Percentiles rank a stretch among this genome's conserved stretches.
Evolutionary conservation across 2,113 vertebrate genomes (phyloP).

Genomic region (Camelus bactrianus): DNA sequence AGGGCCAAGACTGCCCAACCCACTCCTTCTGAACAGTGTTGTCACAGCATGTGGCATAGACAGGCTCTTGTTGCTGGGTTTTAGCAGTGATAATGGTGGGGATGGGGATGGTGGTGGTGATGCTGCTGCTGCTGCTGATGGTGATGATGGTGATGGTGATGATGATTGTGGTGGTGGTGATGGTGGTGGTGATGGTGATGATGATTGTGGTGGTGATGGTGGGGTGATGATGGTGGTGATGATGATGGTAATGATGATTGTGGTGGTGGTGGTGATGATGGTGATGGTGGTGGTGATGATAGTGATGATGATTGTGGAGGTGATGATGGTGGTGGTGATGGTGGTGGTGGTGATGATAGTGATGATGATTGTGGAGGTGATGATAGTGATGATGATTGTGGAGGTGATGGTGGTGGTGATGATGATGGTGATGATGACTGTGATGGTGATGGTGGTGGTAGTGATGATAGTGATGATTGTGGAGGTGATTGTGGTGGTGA

Average conservation of each 20-base stretch:
- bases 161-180: background rate
- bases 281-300: rapidly evolving
- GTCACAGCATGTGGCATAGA: background rate
- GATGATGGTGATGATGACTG: rapidly evolving
- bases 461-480: rapidly evolving
- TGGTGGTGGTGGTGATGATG: rapidly evolving
- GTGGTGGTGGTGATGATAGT: rapidly evolving
- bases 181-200: background rate
- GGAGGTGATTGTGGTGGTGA: rapidly evolving
- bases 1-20: rapidly evolving
- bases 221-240: rapidly evolving
- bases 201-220: rapidly evolving
- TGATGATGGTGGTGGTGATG: rapidly evolving
- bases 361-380: rapidly evolving
- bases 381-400: rapidly evolving
- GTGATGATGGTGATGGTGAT: rapidly evolving
- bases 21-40: background rate
- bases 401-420: rapidly evolving
- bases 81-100: rapidly evolving
- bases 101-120: background rate
- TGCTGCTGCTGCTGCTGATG: background rate
- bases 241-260: rapidly evolving
- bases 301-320: rapidly evolving
- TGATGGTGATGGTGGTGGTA: rapidly evolving
- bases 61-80: background rate